Conservation (phyloP, 2,113 vertebrate species). For the Pygathrix nemaeus region DNA sequence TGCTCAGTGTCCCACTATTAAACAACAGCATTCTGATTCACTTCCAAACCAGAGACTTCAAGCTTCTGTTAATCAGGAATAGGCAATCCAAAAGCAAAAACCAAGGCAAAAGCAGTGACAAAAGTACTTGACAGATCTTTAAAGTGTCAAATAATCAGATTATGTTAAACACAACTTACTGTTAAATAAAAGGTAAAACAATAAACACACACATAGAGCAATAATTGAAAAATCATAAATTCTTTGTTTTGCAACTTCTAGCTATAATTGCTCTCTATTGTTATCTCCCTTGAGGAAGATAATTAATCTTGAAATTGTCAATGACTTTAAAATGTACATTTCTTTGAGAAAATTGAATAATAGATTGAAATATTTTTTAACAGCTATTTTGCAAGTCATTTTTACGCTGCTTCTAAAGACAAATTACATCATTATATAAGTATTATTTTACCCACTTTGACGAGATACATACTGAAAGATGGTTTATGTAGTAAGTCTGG, state of each 20-base stretch:
- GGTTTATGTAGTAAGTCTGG: not conserved
- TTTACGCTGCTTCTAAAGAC: not conserved
- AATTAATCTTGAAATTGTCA: conserved; percentile 64
- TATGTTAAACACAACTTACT: conserved; percentile 46
- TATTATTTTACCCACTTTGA: not conserved
- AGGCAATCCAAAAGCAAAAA: conserved; percentile 47
- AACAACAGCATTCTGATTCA: conserved; percentile 67
- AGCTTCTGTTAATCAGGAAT: conserved; percentile 49
- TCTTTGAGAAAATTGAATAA: conserved; percentile 51
- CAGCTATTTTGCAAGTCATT: not conserved
- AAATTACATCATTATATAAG: not conserved
- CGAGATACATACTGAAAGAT: not conserved
- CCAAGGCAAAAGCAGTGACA: conserved; percentile 25
- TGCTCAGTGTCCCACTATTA: conserved; percentile 56
- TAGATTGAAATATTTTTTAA: not conserved
- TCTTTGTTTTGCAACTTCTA: conserved; percentile 42
- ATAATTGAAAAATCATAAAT: conserved; percentile 63
- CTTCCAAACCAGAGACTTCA: conserved; percentile 42
- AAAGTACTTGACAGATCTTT: conserved; percentile 51
- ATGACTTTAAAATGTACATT: conserved; percentile 66
- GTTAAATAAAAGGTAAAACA: conserved; percentile 22
- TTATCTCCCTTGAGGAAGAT: conserved; percentile 52
- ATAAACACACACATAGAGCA: not conserved
- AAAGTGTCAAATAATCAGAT: conserved; percentile 36
- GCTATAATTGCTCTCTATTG: conserved; percentile 44